Evolutionary conservation across 2,797 vertebrate genomes (phyloP).

Genomic region (Trichosurus vulpecula): DNA sequence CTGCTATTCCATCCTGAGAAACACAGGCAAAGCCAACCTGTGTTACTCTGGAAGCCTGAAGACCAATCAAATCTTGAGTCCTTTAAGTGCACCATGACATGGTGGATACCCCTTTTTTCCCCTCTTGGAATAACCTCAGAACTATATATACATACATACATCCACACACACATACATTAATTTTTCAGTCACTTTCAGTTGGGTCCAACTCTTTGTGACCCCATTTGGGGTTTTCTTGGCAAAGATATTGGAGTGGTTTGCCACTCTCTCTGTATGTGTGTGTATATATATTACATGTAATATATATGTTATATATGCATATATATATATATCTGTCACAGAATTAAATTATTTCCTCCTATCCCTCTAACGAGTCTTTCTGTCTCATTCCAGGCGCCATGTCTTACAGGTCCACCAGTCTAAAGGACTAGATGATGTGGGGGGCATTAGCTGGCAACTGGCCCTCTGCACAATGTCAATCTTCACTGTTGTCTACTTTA

Average conservation of each 20-base stretch:
- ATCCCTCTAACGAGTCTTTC: constrained; percentile 1
- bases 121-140: background rate
- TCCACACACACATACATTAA: no score
- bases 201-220: background rate
- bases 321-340: background rate
- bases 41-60: background rate
- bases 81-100: background rate
- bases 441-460: constrained; percentile 96
- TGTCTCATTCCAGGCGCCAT: constrained; percentile 88
- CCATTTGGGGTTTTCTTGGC: background rate
- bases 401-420: constrained; percentile 95
- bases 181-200: background rate
- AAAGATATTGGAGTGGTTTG: background rate
- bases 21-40: background rate
- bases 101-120: background rate
- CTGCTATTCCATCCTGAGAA: background rate
- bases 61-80: background rate
- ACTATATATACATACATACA: fast-evolving
- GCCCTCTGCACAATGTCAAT: constrained; percentile 95
- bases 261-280: background rate
- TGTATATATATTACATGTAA: background rate
- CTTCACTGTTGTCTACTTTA: constrained; percentile 98
- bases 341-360: background rate
- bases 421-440: constrained; percentile 94
- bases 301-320: background rate